Evolutionary conservation across 1,140 invertebrate genomes (phyloP), one percentile per base, ranked within the genome.

Genomic region (Eciton burchellii): DNA sequence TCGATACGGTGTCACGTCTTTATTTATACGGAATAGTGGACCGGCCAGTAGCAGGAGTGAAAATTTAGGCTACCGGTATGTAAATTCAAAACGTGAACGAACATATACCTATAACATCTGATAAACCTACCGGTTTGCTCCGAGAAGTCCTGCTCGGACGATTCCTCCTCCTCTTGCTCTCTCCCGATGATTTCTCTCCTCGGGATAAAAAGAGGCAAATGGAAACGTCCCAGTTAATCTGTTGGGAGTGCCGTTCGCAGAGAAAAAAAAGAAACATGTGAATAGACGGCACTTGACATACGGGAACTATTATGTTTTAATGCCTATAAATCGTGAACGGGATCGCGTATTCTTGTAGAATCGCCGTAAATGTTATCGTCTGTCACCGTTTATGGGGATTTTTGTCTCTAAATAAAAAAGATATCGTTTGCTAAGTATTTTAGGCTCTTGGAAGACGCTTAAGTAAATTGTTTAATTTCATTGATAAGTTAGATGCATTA

Each of bases 11-110:
- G 87, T 86, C 84, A 91, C 91, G 91, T 92, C 92, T 93, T 92
- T 93, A 93, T 92, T 93, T 92, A 94, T 93, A 91, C 88, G 83
- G 87, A 91, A 92, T 92, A 93, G 89, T 89, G 90, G 90, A 91
- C 91, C 62, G 91, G 89, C 92, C 83, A 81, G 92, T 89, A 82
- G 62, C 66, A 79, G 81, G n/a, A 86, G 89, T 89, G 87, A 91
- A 92, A 93, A 93, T 92, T 94, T 93, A 91, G 90, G 92, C 90
- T 92, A 88, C 68, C 74, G 70, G 84, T 89, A 91, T 92, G 89
- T 85, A 90, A 91, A 92, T 91, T 89, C 68, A 68, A n/a, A n/a
- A 16, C 8, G 29, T 68, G 24, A 72, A 82, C 57, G 65, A 84
- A 56, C 19, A 19, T 79, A 26, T 60, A 52, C 19, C 14, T 24